A percentile compares a stretch with the other conserved stretches of the same genome.
Conservation (phyloP, 2,888 invertebrate genomes). For the Heliconius erato region DNA sequence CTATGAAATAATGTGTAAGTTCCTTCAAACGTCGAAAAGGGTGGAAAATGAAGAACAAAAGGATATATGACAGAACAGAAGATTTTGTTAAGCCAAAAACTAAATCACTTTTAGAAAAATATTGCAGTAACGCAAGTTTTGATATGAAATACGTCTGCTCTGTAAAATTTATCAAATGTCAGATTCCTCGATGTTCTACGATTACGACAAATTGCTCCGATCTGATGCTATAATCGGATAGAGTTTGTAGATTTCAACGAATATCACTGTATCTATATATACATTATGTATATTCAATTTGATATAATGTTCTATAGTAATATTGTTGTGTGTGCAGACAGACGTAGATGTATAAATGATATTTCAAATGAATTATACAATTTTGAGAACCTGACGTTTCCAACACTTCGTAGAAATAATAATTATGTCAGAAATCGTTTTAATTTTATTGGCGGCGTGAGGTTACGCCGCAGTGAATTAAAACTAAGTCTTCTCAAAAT, state of each 20-base stretch:
- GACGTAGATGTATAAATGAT: too few species aligned
- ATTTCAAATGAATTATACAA: too few species aligned
- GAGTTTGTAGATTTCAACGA: background rate
- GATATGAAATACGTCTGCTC: background rate
- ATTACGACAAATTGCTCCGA: slow-evolving; percentile 8
- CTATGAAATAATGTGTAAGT: too few species aligned
- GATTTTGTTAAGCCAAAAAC: background rate
- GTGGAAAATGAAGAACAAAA: background rate
- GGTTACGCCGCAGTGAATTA: background rate
- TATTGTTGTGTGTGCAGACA: too few species aligned
- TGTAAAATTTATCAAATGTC: slow-evolving; percentile 11
- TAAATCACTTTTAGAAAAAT: background rate
- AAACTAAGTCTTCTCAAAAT: too few species aligned
- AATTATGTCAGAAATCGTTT: too few species aligned
- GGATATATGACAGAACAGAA: background rate
- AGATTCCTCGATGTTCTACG: slow-evolving; percentile 6
- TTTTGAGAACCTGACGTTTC: too few species aligned
- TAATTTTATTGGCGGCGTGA: too few species aligned
- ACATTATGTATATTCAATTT: too few species aligned
- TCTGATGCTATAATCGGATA: slow-evolving; percentile 3
- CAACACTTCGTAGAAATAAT: too few species aligned
- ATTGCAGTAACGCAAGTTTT: background rate
- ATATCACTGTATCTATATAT: background rate
- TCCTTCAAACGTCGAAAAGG: too few species aligned
- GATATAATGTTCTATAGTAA: too few species aligned